Base-by-base conservation (phyloP, 37 sponge, comb jelly and placozoan genomes). In the Mnemiopsis leidyi region DNA sequence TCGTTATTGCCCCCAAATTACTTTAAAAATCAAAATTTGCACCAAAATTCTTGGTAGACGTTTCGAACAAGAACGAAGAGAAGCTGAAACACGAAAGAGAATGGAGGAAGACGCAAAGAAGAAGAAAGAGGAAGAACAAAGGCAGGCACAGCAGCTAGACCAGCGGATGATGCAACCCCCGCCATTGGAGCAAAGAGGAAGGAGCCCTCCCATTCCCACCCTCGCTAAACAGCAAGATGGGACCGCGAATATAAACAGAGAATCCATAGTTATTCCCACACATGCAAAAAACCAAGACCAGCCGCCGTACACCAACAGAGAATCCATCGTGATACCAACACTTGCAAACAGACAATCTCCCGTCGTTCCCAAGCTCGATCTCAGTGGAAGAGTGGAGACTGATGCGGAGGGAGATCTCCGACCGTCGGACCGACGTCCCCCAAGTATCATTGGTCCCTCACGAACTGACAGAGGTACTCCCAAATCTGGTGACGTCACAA, bases 301-400 rank as follows among this genome's bases (percentile, higher is more conserved):
- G 5, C 75, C 30, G 20, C 75, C 75, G n/a, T 29, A 71, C 75
- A 33, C 37, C 32, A 33, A 18, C 36, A 28, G 82, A 16, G 29
- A 79, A 21, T 69, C 73, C n/a, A 69, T 69, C n/a, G 73, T 69
- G 1, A 69, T 69, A 21, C 73, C 73, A 20, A 79, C 82, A 9
- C 82, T 33, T 20, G 31, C 23, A 23, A 36, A 28, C 82, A 23
- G 38, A 13, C 33, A 79, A 33, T 35, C 82, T 13, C 82, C 82
- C 32, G 5, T 20, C n/a, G 73, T 69, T 25, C 73, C 73, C 73
- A 69, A 69, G 29, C 73, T 69, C 28, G 73, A 69, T 25, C 73
- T 69, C 28, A n/a, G 24, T 21, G 24, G 28, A 28, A 21, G 29
- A 69, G n/a, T 69, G 9, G 73, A 69, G 73, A 25, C 29, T 28